Percentiles rank a stretch among this genome's conserved stretches.
Conservation (phyloP, 2,888 invertebrate genomes). For the Cylloceria caligata region DNA sequence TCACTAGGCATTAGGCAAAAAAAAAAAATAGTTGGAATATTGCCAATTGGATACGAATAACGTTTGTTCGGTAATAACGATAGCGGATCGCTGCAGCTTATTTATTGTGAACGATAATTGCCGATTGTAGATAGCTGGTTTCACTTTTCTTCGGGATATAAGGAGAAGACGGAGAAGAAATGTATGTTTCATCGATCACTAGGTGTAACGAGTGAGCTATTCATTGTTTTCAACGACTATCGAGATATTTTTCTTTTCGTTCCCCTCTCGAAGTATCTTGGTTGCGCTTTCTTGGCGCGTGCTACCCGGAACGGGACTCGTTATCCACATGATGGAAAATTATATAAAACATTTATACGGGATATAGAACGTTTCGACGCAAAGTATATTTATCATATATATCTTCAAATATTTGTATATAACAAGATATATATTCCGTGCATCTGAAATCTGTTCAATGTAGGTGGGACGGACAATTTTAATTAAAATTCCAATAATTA, state of each 20-base stretch:
- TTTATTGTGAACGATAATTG: constrained; percentile 4
- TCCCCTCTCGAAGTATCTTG: not conserved
- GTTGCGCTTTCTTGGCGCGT: constrained; percentile 45
- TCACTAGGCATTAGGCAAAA: not conserved
- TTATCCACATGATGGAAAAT: too few relatives aligned
- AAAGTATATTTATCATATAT: too few relatives aligned
- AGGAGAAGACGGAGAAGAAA: not conserved
- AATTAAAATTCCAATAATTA: too few relatives aligned
- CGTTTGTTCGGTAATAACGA: constrained; percentile 18
- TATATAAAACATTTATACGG: too few relatives aligned
- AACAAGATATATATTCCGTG: too few relatives aligned
- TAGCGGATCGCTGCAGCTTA: not conserved
- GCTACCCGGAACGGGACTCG: not conserved
- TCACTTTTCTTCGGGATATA: not conserved
- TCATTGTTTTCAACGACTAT: not conserved
- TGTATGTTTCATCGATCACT: constrained; percentile 3
- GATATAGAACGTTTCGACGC: too few relatives aligned
- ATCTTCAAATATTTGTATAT: too few relatives aligned
- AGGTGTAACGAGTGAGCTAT: constrained; percentile 1
- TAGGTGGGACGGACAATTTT: too few relatives aligned
- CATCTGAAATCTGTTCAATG: too few relatives aligned
- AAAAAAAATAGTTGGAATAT: constrained; percentile 17
- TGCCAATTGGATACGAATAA: constrained; percentile 20
- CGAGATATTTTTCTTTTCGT: constrained; percentile 4
- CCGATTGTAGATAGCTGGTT: not conserved